Percentiles rank a stretch among this genome's conserved stretches.
These are phyloP conservation scores for Taphrorychus bicolor DNA, from an alignment of 2,888 invertebrate species.

Conservation along the genomic window DNA sequence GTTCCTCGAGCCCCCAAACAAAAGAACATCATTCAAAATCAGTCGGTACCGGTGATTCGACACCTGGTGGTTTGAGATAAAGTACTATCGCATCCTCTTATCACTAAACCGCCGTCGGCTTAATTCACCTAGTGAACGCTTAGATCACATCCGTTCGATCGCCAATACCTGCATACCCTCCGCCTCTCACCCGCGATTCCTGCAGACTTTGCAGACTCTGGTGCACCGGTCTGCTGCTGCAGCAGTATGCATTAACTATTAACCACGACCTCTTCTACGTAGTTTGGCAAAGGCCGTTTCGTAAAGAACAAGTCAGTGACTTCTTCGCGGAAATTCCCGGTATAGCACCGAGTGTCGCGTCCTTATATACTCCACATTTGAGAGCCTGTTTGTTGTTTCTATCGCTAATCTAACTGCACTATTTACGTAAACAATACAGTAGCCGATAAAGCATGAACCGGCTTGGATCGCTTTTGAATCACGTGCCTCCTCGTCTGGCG, in stretches of 20 bases:
- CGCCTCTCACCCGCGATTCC: constrained; percentile 29
- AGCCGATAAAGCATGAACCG: not conserved
- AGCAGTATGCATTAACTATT: not conserved
- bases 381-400: constrained; percentile 8
- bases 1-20: not conserved
- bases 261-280: constrained; percentile 28
- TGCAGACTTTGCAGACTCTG: constrained; percentile 34
- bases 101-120: constrained; percentile 24
- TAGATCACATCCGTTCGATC: constrained; percentile 15
- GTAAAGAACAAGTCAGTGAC: constrained; percentile 35
- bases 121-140: constrained; percentile 28
- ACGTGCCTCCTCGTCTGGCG: not conserved
- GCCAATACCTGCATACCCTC: constrained; percentile 30
- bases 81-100: constrained; percentile 15
- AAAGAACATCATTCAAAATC: constrained; percentile 3
- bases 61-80: constrained; percentile 31
- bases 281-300: constrained; percentile 35
- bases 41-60: constrained; percentile 9
- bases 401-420: constrained; percentile 29
- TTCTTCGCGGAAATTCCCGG: constrained; percentile 20
- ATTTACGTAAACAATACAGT: constrained; percentile 11
- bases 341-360: constrained; percentile 13
- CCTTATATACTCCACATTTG: not conserved
- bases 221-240: constrained; percentile 23
- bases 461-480: not conserved